These are phyloP conservation scores for Bambusicola thoracicus DNA, from an alignment of 2,113 vertebrate genomes.

Conservation along the genomic window DNA sequence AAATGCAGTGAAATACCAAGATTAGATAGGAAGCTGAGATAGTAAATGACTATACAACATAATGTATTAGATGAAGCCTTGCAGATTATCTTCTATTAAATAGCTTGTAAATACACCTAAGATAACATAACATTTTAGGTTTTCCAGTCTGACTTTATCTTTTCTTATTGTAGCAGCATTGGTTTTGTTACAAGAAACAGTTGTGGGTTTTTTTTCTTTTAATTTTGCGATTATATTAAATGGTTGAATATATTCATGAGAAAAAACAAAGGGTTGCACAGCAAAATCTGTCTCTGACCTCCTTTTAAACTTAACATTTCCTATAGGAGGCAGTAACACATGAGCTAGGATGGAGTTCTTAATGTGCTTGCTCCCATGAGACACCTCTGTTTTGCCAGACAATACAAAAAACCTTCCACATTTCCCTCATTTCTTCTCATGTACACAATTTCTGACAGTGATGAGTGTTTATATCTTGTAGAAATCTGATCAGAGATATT, in stretches of 20 bases:
- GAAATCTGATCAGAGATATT: neutral
- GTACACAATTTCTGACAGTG: neutral
- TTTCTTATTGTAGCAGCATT: neutral
- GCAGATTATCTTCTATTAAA: neutral
- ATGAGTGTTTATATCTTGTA: rapidly evolving
- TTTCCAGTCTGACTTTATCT: neutral
- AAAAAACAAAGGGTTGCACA: neutral
- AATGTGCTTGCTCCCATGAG: neutral
- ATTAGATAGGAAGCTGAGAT: neutral
- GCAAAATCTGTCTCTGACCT: neutral
- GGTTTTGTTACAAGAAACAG: neutral
- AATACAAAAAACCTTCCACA: neutral
- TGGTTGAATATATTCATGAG: neutral
- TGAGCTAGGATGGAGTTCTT: neutral
- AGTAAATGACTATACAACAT: neutral
- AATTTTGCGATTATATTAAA: neutral
- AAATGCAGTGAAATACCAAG: neutral
- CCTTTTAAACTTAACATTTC: neutral
- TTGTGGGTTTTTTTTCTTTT: neutral
- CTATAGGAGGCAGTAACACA: neutral
- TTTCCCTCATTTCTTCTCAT: neutral
- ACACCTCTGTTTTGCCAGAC: neutral
- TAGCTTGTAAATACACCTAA: neutral
- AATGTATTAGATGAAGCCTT: neutral
- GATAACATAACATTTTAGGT: neutral